Evolutionary conservation across 1,140 invertebrate species (phyloP).

Genomic region (Pseudomyrmex sp.): DNA sequence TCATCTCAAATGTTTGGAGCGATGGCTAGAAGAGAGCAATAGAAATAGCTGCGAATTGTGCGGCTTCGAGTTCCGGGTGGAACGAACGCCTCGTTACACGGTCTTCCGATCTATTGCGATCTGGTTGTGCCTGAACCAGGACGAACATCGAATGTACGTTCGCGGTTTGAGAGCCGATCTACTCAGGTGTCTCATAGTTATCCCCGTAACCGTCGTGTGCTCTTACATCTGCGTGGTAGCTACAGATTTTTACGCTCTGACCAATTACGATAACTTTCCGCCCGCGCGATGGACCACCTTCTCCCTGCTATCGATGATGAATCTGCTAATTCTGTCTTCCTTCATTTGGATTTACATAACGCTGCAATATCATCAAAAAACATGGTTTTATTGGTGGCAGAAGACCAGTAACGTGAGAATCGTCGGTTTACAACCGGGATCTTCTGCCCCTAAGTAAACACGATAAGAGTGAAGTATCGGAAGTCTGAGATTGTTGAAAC

Average conservation of each 20-base stretch:
- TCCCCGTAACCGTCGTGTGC: conserved; percentile 83
- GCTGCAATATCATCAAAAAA: conserved; percentile 83
- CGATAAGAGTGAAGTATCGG: conserved; percentile 48
- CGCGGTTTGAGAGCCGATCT: conserved; percentile 80
- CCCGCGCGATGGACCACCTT: conserved; percentile 84
- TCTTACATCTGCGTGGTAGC: conserved; percentile 85
- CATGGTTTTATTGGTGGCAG: conserved; percentile 86
- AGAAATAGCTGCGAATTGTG: conserved; percentile 82
- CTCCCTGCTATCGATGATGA: conserved; percentile 83
- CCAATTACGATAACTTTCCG: conserved; percentile 83
- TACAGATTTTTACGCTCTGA: conserved; percentile 84
- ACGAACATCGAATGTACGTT: conserved; percentile 74
- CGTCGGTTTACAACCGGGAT: conserved; percentile 46
- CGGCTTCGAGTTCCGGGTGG: conserved; percentile 75
- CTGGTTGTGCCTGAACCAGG: conserved; percentile 75
- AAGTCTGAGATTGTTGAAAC: conserved; percentile 52
- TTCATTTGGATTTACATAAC: conserved; percentile 84
- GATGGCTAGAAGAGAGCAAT: conserved; percentile 85
- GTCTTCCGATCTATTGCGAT: conserved; percentile 72
- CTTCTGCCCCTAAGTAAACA: conserved; percentile 51
- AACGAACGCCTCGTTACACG: conserved; percentile 76
- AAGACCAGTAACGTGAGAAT: conserved; percentile 83
- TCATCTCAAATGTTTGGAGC: conserved; percentile 86
- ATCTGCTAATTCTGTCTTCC: conserved; percentile 84
- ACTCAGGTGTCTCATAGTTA: conserved; percentile 82